These are phyloP conservation scores for Lagocephalus sceleratus DNA, from an alignment of 2,797 vertebrate genomes.

Conservation along the genomic window DNA sequence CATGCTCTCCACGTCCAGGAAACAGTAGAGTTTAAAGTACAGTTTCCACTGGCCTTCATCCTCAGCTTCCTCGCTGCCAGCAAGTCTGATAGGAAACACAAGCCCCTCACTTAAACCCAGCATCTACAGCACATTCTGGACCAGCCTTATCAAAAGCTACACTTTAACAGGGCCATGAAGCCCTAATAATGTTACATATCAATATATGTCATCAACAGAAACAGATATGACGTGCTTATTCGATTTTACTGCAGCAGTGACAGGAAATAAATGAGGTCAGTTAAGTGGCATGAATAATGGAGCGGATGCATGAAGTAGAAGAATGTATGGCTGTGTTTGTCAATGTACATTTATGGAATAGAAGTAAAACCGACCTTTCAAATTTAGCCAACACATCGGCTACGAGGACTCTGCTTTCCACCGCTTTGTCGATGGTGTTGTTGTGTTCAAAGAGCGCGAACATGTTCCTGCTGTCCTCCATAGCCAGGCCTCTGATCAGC, in stretches of 20 bases:
- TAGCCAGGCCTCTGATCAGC: conserved; percentile 87
- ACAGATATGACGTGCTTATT: no score
- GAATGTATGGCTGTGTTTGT: no score
- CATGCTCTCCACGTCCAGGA: conserved; percentile 91
- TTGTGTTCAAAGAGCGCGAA: conserved; percentile 91
- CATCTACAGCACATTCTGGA: conserved; percentile 3
- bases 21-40: conserved; percentile 96
- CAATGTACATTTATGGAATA: no score
- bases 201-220: no score
- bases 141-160: conserved; percentile 3
- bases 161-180: not conserved
- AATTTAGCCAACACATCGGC: conserved; percentile 92
- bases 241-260: no score
- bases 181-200: not conserved
- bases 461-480: conserved; percentile 95
- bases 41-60: conserved; percentile 85
- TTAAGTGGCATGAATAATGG: no score
- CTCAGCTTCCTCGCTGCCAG: conserved; percentile 80
- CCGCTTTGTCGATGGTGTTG: conserved; percentile 79
- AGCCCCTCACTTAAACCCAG: conserved; percentile 13
- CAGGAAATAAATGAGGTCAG: no score
- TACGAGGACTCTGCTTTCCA: conserved; percentile 88
- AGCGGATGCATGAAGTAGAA: no score
- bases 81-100: conserved; percentile 70
- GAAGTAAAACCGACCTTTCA: conserved; percentile 75